These are phyloP conservation scores for Turritopsis rubra DNA, from an alignment of 30 jellyfish, hydroid and myxozoan species.

Conservation along the genomic window DNA sequence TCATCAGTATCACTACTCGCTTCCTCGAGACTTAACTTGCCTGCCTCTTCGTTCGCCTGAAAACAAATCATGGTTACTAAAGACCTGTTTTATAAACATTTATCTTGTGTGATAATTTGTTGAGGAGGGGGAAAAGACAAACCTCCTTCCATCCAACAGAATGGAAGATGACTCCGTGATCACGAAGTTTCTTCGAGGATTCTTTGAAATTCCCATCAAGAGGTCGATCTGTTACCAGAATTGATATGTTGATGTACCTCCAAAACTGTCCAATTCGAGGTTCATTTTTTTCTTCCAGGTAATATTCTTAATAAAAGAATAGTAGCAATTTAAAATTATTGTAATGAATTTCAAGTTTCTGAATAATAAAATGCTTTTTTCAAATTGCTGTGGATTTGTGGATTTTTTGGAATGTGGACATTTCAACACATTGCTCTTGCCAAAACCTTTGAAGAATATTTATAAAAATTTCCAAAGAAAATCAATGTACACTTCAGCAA, in stretches of 20 bases:
- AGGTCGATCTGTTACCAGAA: slow-evolving; percentile 17
- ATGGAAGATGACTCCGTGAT: slow-evolving; percentile 35
- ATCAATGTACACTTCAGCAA: neutral
- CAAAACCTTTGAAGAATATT: neutral
- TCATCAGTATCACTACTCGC: slow-evolving; percentile 33
- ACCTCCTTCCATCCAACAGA: slow-evolving; percentile 41
- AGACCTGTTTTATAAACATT: too few species aligned
- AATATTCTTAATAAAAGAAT: slow-evolving; percentile 1
- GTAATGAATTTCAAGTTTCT: neutral
- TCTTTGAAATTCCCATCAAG: slow-evolving; percentile 25
- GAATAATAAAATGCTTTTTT: neutral
- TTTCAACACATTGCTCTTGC: too few species aligned
- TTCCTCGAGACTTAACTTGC: neutral
- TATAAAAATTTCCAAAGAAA: neutral
- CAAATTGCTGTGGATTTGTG: too few species aligned
- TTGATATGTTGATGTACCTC: slow-evolving; percentile 23
- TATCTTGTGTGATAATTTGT: too few species aligned
- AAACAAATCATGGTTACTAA: neutral
- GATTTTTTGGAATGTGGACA: too few species aligned
- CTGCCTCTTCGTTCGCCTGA: slow-evolving; percentile 20
- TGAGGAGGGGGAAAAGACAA: neutral
- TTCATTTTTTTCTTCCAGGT: slow-evolving; percentile 19
- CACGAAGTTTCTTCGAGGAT: slow-evolving; percentile 19
- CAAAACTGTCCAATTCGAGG: slow-evolving; percentile 24
- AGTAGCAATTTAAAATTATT: neutral